Conservation (phyloP, 2,888 invertebrate genomes). For the Leptodirus hochenwartii region DNA sequence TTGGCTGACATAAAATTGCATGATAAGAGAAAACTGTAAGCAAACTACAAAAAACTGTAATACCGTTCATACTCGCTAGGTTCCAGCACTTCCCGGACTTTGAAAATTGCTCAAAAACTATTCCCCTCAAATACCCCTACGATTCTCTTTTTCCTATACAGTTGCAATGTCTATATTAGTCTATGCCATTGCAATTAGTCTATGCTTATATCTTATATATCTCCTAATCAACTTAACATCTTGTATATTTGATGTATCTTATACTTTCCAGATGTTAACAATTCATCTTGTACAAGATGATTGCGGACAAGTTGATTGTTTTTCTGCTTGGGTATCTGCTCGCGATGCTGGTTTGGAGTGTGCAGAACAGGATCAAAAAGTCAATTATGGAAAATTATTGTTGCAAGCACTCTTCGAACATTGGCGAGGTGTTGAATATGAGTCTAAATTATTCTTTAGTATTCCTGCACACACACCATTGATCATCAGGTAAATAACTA, state of each 20-base stretch:
- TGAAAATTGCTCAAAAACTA: too few relatives aligned
- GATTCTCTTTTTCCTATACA: too few relatives aligned
- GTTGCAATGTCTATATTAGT: too few relatives aligned
- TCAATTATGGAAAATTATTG: constrained; percentile 88
- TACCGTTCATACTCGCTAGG: too few relatives aligned
- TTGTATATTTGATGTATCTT: too few relatives aligned
- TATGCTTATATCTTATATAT: too few relatives aligned
- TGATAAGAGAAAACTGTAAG: too few relatives aligned
- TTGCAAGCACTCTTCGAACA: constrained; percentile 89
- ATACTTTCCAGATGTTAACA: constrained; percentile 62
- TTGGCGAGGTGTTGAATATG: constrained; percentile 63
- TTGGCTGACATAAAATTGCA: too few relatives aligned
- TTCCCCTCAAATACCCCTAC: too few relatives aligned
- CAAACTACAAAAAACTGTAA: too few relatives aligned
- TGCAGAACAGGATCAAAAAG: constrained; percentile 62
- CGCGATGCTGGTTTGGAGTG: constrained; percentile 70
- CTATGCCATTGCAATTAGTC: too few relatives aligned
- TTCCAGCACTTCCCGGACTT: too few relatives aligned
- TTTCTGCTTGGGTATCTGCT: constrained; percentile 96
- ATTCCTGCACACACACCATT: constrained; percentile 93
- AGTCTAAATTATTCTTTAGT: constrained; percentile 54
- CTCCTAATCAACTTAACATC: neutral
- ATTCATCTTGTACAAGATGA: constrained; percentile 95
- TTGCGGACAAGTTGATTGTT: constrained; percentile 91
- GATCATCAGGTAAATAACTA: constrained; percentile 58